Conservation (phyloP, 30 jellyfish, hydroid and myxozoan genomes). For the Pseudorhiza aurosa region DNA sequence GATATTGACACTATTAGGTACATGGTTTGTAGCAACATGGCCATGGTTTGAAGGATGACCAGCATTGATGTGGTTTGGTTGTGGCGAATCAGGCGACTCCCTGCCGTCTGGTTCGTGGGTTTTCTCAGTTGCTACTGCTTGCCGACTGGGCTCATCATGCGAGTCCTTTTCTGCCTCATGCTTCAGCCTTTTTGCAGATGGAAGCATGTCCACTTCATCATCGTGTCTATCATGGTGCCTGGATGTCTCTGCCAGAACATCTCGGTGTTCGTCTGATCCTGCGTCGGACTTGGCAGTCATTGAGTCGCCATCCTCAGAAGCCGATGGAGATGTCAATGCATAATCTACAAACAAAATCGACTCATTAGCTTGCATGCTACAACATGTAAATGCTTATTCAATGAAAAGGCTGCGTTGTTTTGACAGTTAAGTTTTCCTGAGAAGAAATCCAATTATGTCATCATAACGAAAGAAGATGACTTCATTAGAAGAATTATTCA, state of each 20-base stretch:
- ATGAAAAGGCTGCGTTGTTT: too few species aligned
- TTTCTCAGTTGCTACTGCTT: not conserved
- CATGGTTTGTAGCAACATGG: constrained; percentile 10
- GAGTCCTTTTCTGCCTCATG: not conserved
- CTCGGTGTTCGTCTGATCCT: not conserved
- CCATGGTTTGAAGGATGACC: constrained; percentile 11
- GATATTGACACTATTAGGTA: not conserved
- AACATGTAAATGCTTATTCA: too few species aligned
- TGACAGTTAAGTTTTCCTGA: too few species aligned
- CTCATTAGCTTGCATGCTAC: too few species aligned
- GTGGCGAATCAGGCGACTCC: constrained; percentile 16
- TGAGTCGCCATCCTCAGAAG: constrained; percentile 35
- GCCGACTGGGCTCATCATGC: not conserved
- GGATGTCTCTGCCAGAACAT: constrained; percentile 7
- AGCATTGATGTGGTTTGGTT: not conserved
- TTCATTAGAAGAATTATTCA: too few species aligned
- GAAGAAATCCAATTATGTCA: too few species aligned
- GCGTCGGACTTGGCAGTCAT: not conserved
- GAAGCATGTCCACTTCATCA: constrained; percentile 1
- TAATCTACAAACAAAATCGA: constrained; percentile 9
- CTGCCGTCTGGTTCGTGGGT: constrained; percentile 14
- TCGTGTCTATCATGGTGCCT: not conserved
- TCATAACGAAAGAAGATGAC: too few species aligned
- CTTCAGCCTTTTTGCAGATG: constrained; percentile 26
- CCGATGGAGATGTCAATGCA: constrained; percentile 40